phyloP scores from a whole-genome alignment of 2,113 vertebrate species.

The Rhinichthys klamathensis region DNA sequence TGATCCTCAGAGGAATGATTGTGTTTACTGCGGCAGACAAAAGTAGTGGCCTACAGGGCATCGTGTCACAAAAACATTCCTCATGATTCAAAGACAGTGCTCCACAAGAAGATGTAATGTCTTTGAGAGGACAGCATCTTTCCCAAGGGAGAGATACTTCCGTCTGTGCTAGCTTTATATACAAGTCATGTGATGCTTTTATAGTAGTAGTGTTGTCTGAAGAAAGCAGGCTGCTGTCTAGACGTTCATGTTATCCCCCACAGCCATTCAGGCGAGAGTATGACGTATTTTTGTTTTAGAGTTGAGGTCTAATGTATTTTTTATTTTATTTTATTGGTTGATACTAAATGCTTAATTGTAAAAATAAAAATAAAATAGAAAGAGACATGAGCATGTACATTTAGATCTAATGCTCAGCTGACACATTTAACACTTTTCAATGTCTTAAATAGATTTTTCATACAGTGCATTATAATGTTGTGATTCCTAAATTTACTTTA shows the following conservation, averaged over 20 bases:
- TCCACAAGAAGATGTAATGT: not conserved
- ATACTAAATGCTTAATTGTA: not conserved
- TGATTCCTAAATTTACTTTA: too few species aligned
- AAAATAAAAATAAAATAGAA: too few species aligned
- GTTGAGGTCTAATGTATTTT: not conserved
- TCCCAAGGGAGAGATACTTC: constrained; percentile 2
- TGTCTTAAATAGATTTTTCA: too few species aligned
- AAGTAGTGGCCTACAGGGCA: constrained; percentile 13
- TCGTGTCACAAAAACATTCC: not conserved
- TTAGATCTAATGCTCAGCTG: too few species aligned
- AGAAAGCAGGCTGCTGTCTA: not conserved
- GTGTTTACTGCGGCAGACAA: constrained; percentile 24
- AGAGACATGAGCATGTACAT: too few species aligned
- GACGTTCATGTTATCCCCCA: not conserved
- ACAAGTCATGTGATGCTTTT: constrained; percentile 13
- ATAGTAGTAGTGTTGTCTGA: not conserved
- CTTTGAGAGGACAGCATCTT: not conserved
- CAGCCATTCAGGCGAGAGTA: not conserved
- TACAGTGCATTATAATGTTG: too few species aligned
- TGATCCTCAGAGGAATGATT: constrained; percentile 29
- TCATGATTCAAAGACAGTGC: not conserved
- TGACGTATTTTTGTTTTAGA: not conserved
- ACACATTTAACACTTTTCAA: too few species aligned
- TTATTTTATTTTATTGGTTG: not conserved
- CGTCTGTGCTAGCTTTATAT: not conserved